Base-by-base conservation (phyloP, 1,140 invertebrate genomes). In the Eueides isabella region DNA sequence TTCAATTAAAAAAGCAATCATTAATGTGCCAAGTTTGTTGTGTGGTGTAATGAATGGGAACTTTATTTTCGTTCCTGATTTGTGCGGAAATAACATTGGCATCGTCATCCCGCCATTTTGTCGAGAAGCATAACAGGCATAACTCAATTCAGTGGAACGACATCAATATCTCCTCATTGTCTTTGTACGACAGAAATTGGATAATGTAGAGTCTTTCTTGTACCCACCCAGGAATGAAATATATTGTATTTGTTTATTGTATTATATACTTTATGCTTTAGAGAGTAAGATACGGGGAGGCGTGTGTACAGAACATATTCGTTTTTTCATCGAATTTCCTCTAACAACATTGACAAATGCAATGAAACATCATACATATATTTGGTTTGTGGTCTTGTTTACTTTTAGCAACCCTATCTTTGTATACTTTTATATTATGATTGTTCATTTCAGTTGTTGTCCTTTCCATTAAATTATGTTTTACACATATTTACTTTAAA, bases 91-190 rank as follows among this genome's bases (percentile, higher is more conserved):
- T 71, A 76, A 71, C 61, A 29, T 76, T 73, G 77, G 67, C 72
- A 48, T 71, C 29, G 68, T 72, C 71, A 73, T 76, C 23, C 69
- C 65, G 74, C 65, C 74, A 75, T 79, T 70, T 75, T 76, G 68
- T 71, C 66, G 38, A 63, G 44, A 66, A 75, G 61, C 61, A 62
- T 62, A 62, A 62, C 28, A 69, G 30, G 35, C 73, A 78, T 78
- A 78, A 78, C 77, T 78, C 73, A 70, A 78, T 76, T 76, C 67
- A 68, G 28, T 33, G 61, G 66, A 77, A 77, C 67, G 67, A 73
- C 73, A 73, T 80, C 78, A 75, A 80, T 77, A 80, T 70, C 71
- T 55, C 71, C 67, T 75, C 76, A 75, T 77, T 80, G 76, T 75
- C 72, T 75, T 74, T 78, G 70, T 75, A 74, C 71, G 30, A 64